A percentile compares a stretch with the other conserved stretches of the same genome.
These are phyloP conservation scores for Norana najaformis DNA, from an alignment of 2,888 invertebrate genomes.

Conservation along the genomic window DNA sequence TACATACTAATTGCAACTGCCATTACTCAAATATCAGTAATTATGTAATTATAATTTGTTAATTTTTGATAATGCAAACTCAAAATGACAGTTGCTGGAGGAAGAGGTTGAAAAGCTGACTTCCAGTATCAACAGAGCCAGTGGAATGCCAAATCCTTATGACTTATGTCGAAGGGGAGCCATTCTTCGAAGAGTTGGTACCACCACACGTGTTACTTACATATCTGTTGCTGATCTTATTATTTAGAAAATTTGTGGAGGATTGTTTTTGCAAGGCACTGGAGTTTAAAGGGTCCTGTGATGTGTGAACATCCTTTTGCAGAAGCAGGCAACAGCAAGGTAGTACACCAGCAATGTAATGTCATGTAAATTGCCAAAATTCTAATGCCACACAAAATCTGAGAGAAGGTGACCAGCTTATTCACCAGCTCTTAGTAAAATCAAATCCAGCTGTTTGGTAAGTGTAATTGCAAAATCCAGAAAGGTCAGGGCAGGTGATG, in stretches of 20 bases:
- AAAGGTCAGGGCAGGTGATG: not conserved
- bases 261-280: too few species aligned
- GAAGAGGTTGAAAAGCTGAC: constrained; percentile 55
- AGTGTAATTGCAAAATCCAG: too few species aligned
- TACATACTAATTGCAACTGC: not conserved
- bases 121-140: constrained; percentile 46
- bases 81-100: constrained; percentile 41
- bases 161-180: constrained; percentile 59
- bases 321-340: too few species aligned
- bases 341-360: too few species aligned
- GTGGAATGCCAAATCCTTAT: constrained; percentile 54
- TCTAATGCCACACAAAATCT: too few species aligned
- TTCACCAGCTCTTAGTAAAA: too few species aligned
- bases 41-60: not conserved
- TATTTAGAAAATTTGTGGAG: not conserved
- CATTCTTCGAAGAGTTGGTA: constrained; percentile 55
- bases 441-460: too few species aligned
- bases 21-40: not conserved
- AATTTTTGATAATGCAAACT: not conserved
- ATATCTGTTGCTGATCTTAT: not conserved
- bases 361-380: too few species aligned
- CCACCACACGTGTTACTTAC: not conserved
- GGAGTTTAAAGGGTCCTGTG: too few species aligned
- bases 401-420: too few species aligned
- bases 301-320: too few species aligned